Conservation (phyloP, 2,888 invertebrate species). For the Thymelicus sylvestris region DNA sequence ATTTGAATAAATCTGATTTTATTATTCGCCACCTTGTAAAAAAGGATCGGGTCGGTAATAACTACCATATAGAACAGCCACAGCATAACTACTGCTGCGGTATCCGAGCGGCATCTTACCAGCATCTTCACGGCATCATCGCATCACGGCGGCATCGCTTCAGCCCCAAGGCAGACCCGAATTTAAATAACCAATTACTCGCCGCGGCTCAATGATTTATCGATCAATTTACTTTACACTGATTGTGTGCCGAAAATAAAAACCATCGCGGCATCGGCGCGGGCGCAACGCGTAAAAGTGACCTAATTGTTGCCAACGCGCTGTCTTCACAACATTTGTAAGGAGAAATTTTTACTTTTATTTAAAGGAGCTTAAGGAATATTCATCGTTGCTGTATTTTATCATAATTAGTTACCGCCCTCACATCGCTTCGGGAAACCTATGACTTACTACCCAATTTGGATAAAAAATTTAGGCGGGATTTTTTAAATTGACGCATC, state of each 20-base stretch:
- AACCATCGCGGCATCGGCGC: conserved; percentile 46
- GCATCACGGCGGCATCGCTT: conserved; percentile 16
- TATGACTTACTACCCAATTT: too few relatives aligned
- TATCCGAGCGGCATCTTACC: neutral
- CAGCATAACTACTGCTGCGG: too few relatives aligned
- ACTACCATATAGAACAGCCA: too few relatives aligned
- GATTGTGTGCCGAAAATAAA: conserved; percentile 66
- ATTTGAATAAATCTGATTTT: too few relatives aligned
- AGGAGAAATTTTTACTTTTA: neutral
- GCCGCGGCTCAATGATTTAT: conserved; percentile 60
- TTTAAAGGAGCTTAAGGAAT: too few relatives aligned
- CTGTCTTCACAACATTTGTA: conserved; percentile 2
- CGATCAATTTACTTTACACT: conserved; percentile 67
- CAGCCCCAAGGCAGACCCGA: conserved; percentile 47
- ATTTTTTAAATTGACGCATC: neutral
- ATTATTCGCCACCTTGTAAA: too few relatives aligned
- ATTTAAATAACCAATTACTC: conserved; percentile 71
- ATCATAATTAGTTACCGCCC: too few relatives aligned
- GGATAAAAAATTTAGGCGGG: too few relatives aligned
- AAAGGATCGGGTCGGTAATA: too few relatives aligned
- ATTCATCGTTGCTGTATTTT: too few relatives aligned
- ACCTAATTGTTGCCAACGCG: conserved; percentile 1
- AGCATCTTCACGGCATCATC: neutral
- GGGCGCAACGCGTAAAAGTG: conserved; percentile 4
- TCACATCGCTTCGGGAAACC: too few relatives aligned